Base-by-base conservation (phyloP, 2,888 invertebrate species). In the Diaperis boleti region DNA sequence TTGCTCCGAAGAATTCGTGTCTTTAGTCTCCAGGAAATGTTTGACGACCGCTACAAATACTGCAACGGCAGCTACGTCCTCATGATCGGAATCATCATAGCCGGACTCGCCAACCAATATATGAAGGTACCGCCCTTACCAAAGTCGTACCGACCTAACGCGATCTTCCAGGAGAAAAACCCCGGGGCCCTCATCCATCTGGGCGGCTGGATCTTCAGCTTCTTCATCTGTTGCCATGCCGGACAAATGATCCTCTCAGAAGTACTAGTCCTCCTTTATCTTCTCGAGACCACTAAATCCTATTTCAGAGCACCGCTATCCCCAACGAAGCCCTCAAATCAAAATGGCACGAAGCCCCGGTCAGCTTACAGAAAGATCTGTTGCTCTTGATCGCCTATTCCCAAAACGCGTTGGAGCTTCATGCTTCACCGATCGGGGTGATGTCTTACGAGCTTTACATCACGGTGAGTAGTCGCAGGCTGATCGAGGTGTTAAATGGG, bases 21-120 rank as follows among this genome's bases (percentile, higher is more conserved):
- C 31, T 29, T 31, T 26, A 44, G 44, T 11, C 20, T 44, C 22
- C 44, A 44, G 13, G 20, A 47, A 29, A 3, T 37, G 13, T 35
- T 50, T 11, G 35, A 50, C 14, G 37, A 10, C 6, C 15, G 35
- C 2, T 50, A 50, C 35, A 50, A 50, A 13, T 17, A 37, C 20
- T 37, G 35, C 35, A 37, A 37, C 17, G 35, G 37, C 4, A 15
- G 37, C 15, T 50, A 37, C 20, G n/a, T 50, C 1, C 7, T 50
- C 3, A 37, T 50, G 35, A 7, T 17, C 1, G 50, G 37, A 3
- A 35, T 50, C 13, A 37, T 50, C n/a, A 13, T 37, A 7, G 50
- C 35, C 6, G 11, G 35, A 7, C 11, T 50, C 11, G 33, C 35
- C 4, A 50, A 50, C 8, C 35, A 50, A 47, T 29, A 22, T 15